A percentile compares a stretch with the other conserved stretches of the same genome.
Conservation (phyloP, 2,888 invertebrate genomes). For the Acanthoscelides obtectus region DNA sequence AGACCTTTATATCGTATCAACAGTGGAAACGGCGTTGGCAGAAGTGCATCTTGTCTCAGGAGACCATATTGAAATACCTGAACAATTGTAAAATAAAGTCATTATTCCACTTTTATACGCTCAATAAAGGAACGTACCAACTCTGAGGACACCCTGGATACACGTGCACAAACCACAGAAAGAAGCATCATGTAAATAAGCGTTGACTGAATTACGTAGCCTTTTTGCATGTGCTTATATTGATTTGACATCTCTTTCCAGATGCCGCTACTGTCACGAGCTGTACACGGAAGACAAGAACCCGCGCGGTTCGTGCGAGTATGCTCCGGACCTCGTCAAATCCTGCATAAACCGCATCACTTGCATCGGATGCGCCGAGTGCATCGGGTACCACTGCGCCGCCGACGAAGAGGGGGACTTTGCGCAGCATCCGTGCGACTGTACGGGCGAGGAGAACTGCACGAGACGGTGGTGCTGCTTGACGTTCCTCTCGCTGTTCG, state of each 20-base stretch:
- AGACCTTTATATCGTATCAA: too few species aligned
- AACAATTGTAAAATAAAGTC: too few species aligned
- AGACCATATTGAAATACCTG: too few species aligned
- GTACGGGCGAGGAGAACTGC: conserved; percentile 66
- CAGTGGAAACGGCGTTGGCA: too few species aligned
- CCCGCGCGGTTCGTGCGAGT: conserved; percentile 78
- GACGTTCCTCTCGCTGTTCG: conserved; percentile 76
- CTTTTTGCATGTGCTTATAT: neutral
- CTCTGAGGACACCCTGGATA: too few species aligned
- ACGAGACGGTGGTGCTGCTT: conserved; percentile 82
- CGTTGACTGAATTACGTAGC: neutral
- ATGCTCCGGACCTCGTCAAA: conserved; percentile 79
- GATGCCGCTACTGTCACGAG: conserved; percentile 71
- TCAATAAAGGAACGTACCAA: too few species aligned
- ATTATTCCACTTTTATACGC: too few species aligned
- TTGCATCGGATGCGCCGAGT: conserved; percentile 80
- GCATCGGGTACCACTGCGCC: conserved; percentile 92
- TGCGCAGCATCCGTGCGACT: conserved; percentile 79
- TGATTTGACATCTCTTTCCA: conserved; percentile 3
- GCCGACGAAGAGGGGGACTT: conserved; percentile 87
- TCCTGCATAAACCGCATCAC: conserved; percentile 73
- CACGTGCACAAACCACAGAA: neutral
- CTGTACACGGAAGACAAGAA: conserved; percentile 80
- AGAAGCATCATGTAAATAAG: neutral
- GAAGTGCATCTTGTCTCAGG: too few species aligned